Evolutionary conservation across 2,797 vertebrate species (phyloP).

Genomic region (Onychomys arenicola): DNA sequence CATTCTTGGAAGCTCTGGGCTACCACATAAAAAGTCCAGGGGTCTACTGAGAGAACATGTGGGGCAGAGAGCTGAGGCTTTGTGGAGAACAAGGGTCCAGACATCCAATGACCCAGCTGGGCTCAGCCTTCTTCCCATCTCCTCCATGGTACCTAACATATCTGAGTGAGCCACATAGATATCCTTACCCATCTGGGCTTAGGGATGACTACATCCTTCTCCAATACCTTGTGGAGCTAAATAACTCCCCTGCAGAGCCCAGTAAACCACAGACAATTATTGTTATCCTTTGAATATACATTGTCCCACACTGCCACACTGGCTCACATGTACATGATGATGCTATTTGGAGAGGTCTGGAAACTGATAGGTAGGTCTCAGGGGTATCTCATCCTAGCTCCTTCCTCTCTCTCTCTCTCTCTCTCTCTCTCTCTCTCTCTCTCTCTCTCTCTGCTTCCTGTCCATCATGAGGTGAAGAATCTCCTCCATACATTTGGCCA

Average conservation of each 20-base stretch:
- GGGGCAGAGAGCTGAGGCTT: not conserved
- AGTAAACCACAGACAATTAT: not conserved
- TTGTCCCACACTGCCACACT: not conserved
- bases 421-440: too few relatives aligned
- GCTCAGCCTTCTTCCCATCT: not conserved
- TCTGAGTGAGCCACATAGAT: accelerated
- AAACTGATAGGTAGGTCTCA: not conserved
- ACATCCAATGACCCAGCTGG: too few relatives aligned
- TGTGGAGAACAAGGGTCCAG: not conserved
- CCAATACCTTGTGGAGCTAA: not conserved
- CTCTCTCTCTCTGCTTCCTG: not conserved
- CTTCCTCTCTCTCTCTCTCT: too few relatives aligned
- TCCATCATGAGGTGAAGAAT: not conserved
- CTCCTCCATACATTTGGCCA: not conserved
- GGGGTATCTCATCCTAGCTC: not conserved
- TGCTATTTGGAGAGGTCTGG: not conserved
- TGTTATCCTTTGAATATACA: not conserved
- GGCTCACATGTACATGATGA: not conserved
- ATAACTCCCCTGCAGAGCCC: not conserved
- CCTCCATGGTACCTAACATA: not conserved
- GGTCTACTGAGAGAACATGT: not conserved
- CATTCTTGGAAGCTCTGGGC: not conserved
- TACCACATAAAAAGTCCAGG: not conserved
- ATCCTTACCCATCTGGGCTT: not conserved
- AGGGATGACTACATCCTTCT: too few relatives aligned